Percentiles rank a stretch among this genome's conserved stretches.
These are phyloP conservation scores for Episyrphus balteatus DNA, from an alignment of 1,140 invertebrate genomes.

Conservation along the genomic window DNA sequence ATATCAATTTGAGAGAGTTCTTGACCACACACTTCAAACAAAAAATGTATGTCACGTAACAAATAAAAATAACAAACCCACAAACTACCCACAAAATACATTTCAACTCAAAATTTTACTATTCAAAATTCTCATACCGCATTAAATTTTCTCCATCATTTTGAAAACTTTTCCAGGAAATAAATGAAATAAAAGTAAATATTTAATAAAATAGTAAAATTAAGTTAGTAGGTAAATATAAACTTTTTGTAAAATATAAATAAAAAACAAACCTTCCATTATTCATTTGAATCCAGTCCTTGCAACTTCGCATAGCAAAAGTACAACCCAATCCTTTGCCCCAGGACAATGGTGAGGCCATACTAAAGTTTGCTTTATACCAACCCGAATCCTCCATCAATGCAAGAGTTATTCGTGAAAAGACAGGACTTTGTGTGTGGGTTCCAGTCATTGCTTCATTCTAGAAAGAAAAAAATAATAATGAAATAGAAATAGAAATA, in stretches of 20 bases:
- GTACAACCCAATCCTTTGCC: conserved; percentile 82
- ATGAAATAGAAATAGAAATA: not conserved
- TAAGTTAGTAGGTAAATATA: not conserved
- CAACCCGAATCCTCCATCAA: conserved; percentile 97
- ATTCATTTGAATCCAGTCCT: conserved; percentile 79
- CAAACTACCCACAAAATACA: not conserved
- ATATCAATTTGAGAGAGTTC: too few relatives aligned
- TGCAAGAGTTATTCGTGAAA: conserved; percentile 90
- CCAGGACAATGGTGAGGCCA: conserved; percentile 84
- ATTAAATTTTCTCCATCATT: conserved; percentile 1
- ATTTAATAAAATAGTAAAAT: not conserved
- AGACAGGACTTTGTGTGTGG: conserved; percentile 96
- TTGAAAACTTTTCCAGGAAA: not conserved
- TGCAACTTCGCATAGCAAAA: conserved; percentile 90
- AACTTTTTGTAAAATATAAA: not conserved
- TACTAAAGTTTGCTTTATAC: conserved; percentile 81
- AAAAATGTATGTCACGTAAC: too few relatives aligned
- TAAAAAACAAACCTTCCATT: conserved; percentile 24
- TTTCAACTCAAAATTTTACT: too few relatives aligned
- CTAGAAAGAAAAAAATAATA: conserved; percentile 40
- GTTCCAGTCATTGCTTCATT: conserved; percentile 99
- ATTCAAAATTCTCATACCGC: conserved; percentile 2
- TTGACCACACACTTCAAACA: too few relatives aligned
- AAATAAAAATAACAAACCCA: too few relatives aligned
- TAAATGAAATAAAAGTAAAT: not conserved